Evolutionary conservation across 2,797 vertebrate genomes (phyloP), one percentile per base, ranked within the genome.

Genomic region (Phataginus tricuspis): DNA sequence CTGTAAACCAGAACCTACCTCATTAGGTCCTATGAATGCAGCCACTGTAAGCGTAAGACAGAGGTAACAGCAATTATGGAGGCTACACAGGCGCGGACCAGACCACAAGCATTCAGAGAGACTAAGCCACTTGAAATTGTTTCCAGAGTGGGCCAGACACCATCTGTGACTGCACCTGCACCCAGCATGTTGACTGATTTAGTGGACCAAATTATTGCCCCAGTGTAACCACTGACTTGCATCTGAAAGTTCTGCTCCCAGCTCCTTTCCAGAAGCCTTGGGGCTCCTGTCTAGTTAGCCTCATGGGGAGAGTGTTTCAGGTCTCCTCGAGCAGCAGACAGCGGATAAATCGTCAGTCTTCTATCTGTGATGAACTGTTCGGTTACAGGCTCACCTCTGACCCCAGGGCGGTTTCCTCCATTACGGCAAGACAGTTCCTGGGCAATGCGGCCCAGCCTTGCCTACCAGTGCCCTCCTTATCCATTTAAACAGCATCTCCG

Each of bases 301-400:
- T 79, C 39, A 18, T 2, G 6, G 8, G 51, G 78, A 57, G 92
- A 72, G 55, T 80, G 69, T 88, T 72, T 45, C 79, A 21, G 18
- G 85, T 87, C 90, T 64, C 55, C 87, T 68, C 49, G 29, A 86
- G 89, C 90, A 94, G 68, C 86, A 78, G 55, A 55, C 29, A 2
- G 23, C 61, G 68, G 27, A 80, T 92, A 79, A 80, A 88, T 42
- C 78, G 95, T 59, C 89, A 80, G 8, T 94, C 86, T 91, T 90
- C 75, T 91, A 34, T 91, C 79, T 80, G 53, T 84, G 96, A 90
- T 96, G 89, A 94, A 89, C 71, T 57, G 61, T 75, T 80, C 14
- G 0, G 84, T 51, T 49, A 0, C 18, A 77, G 83, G 31, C 53
- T 95, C 79, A 88, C 93, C 79, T 97, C 93, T 90, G 57, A 89